Base-by-base conservation (phyloP, 2,888 invertebrate genomes). In the Pinctada fucata region DNA sequence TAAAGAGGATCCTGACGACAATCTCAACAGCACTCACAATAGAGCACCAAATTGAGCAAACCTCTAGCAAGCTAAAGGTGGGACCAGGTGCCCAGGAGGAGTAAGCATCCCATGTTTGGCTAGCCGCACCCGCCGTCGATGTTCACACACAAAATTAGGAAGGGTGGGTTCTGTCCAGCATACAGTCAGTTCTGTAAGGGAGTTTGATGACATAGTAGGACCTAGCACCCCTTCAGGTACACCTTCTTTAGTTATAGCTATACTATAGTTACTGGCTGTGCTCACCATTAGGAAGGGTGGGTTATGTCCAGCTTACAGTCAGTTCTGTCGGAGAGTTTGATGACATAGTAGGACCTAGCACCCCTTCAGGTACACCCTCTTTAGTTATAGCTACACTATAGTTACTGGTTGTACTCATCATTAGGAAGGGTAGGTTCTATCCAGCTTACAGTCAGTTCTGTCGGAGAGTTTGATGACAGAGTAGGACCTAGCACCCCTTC, bases 211-310 rank as follows among this genome's bases (percentile, higher is more conserved):
- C 31, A 92, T 85, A 6, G 83, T 79, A 5, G 92, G 92, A 4
- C 78, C 79, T 2, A 79, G 82, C 1, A 92, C 86, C 10, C 87
- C 87, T 49, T 89, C 89, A 13, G 92, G 92, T 6, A 91, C 85
- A 83, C 90, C 90, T 82, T 92, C 92, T 49, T 85, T 88, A 74
- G 92, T 92, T 2, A 86, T 89, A 16, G 89, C 88, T 66, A 76
- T 78, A 31, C 85, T 83, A 5, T 87, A 68, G n/a, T 86, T 82
- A 84, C 92, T 91, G 8, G 80, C 31, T 0, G 88, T 88, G 82
- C 92, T 31, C 31, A 92, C 92, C 92, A 88, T 92, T 92, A 2
- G 92, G 91, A 10, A 81, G 79, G n/a, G 75, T 65, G 13, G 92
- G 92, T 13, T 75, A 63, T 3, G 71, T 75, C 92, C 92, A 92